Evolutionary conservation across 2,888 invertebrate genomes (phyloP), one percentile per base, ranked within the genome.

Genomic region (Parnassius smintheus): DNA sequence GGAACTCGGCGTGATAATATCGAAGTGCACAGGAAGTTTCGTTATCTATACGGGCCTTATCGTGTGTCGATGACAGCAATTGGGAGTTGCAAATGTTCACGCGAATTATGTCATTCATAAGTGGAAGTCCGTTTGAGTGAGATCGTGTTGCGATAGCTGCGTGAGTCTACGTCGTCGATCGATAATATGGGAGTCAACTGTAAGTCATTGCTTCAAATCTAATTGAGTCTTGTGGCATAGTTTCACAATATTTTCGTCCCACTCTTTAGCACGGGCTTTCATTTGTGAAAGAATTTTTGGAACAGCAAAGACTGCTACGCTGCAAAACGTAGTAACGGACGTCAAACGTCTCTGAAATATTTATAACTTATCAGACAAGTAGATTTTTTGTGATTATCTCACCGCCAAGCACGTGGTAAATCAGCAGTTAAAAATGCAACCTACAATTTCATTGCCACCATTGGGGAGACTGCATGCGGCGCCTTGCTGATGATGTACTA

Each of bases 41-140:
- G 75, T 69, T 82, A 81, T 83, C 77, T 67, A 25, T 51, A 60
- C 62, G 69, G 49, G n/a, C 51, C 56, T 78, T 78, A 78, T 78
- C 76, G 64, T 55, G 58, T 63, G 68, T 65, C 61, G 64, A 56
- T 56, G 59, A 18, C 55, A 61, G 67, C 66, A 69, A 71, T 68
- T 69, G 67, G 61, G 55, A 25, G 56, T 57, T 49, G 55, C 55
- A 48, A 65, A 56, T 62, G 46, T 56, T 48, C 7, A 46, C 25
- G 22, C 50, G 55, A 58, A 62, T 58, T 64, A 58, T 65, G 60
- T 59, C 64, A 67, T 60, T 67, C 64, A 62, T 53, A 56, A 46
- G 58, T 57, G 62, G 25, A 58, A 66, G 59, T 50, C 25, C 58
- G 61, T 56, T 48, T 52, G 57, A 45, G 52, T 65, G 42, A 22